Evolutionary conservation across 1,140 invertebrate genomes (phyloP).

Genomic region (Drosophila takahashii): DNA sequence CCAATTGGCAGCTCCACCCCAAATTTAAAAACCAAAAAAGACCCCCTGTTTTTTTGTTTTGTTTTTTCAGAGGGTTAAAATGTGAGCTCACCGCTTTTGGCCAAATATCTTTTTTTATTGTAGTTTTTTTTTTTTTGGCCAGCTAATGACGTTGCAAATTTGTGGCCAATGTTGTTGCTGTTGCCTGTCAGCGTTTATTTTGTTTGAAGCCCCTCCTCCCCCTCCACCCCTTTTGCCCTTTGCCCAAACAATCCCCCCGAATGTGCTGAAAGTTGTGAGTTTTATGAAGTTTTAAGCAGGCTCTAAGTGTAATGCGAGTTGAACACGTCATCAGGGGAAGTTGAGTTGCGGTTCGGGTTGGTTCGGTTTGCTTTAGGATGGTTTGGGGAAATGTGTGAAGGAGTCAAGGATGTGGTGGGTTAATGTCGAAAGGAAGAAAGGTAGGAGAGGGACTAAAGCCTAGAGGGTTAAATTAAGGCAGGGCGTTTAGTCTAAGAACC

Average conservation of each 20-base stretch:
- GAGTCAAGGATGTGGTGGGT: slow-evolving; percentile 21
- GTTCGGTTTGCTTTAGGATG: not conserved
- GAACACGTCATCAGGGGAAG: slow-evolving; percentile 39
- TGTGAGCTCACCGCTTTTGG: slow-evolving; percentile 30
- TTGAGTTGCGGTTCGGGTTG: not conserved
- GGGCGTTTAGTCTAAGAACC: no score
- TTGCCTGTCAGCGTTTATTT: slow-evolving; percentile 52
- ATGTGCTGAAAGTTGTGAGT: slow-evolving; percentile 50
- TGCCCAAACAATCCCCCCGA: slow-evolving; percentile 11
- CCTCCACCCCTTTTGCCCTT: no score
- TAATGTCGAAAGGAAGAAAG: not conserved
- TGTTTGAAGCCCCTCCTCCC: slow-evolving; percentile 21
- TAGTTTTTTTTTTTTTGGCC: slow-evolving; percentile 40
- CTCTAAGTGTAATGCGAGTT: slow-evolving; percentile 52
- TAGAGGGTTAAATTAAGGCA: not conserved
- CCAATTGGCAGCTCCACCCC: slow-evolving; percentile 21
- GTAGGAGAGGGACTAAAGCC: no score
- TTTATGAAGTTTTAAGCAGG: slow-evolving; percentile 72
- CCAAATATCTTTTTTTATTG: slow-evolving; percentile 38
- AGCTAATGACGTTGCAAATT: slow-evolving; percentile 73
- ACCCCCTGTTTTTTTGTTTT: not conserved
- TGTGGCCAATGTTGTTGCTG: slow-evolving; percentile 44
- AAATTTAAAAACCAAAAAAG: not conserved
- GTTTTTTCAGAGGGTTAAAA: slow-evolving; percentile 19
- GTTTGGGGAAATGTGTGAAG: slow-evolving; percentile 9